Evolutionary conservation across 2,797 vertebrate species (phyloP).

Genomic region (Lithobates sylvaticus): DNA sequence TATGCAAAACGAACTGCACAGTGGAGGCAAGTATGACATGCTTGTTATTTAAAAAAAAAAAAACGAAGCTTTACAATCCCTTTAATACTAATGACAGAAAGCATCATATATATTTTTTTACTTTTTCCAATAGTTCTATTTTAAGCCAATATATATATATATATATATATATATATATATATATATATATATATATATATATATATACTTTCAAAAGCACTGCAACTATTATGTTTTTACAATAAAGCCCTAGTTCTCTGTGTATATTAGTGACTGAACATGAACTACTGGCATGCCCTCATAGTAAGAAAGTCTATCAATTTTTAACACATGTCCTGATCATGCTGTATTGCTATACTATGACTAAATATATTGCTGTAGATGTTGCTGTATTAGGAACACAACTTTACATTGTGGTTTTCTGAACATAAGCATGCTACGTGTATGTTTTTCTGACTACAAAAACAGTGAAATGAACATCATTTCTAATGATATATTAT

Average conservation of each 20-base stretch:
- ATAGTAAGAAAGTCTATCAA: not conserved
- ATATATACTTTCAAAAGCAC: too few relatives aligned
- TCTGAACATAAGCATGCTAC: not conserved
- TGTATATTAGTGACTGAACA: not conserved
- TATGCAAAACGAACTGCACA: too few relatives aligned
- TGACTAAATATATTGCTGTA: not conserved
- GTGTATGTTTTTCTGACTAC: not conserved
- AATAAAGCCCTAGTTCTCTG: not conserved
- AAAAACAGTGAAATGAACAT: not conserved
- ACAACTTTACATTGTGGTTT: not conserved
- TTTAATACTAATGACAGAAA: too few relatives aligned
- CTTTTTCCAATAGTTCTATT: too few relatives aligned
- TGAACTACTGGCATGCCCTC: not conserved
- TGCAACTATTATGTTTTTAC: not conserved
- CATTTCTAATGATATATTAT: not conserved
- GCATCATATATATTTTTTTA: too few relatives aligned
- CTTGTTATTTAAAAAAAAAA: too few relatives aligned
- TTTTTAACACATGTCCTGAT: not conserved
- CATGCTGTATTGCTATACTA: not conserved
- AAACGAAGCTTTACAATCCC: too few relatives aligned
- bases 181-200: too few relatives aligned
- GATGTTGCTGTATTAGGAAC: not conserved
- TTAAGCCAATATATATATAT: too few relatives aligned
- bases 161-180: too few relatives aligned
- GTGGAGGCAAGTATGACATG: too few relatives aligned